phyloP scores from a whole-genome alignment of 2,113 vertebrate genomes.

The Dolichallabes microphthalmus region DNA sequence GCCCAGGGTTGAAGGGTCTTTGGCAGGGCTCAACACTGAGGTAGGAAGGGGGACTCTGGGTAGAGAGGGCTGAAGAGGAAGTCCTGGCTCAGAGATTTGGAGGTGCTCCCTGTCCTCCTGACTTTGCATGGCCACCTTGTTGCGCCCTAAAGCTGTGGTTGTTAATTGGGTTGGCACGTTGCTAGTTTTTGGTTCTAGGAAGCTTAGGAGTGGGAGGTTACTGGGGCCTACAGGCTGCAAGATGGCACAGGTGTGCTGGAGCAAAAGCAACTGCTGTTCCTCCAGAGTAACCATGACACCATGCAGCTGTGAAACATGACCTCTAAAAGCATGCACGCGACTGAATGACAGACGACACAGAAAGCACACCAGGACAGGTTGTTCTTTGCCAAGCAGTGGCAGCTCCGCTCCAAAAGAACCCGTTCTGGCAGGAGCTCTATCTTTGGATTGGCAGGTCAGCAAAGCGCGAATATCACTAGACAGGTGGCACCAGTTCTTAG shows the following conservation, averaged over 20 bases:
- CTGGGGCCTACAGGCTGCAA: slow-evolving; percentile 87
- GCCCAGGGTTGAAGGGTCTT: slow-evolving; percentile 67
- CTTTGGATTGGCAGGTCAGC: slow-evolving; percentile 91
- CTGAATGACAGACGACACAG: slow-evolving; percentile 86
- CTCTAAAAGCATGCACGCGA: slow-evolving; percentile 80
- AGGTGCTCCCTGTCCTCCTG: slow-evolving; percentile 41
- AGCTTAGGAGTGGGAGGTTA: slow-evolving; percentile 86
- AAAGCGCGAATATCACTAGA: slow-evolving; percentile 86
- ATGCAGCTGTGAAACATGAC: slow-evolving; percentile 84
- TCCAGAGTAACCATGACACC: slow-evolving; percentile 82
- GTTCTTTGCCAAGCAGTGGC: slow-evolving; percentile 81
- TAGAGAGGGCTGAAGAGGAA: slow-evolving; percentile 68
- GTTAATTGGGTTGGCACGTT: slow-evolving; percentile 79
- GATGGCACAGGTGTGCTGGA: slow-evolving; percentile 87
- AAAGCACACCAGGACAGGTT: slow-evolving; percentile 90
- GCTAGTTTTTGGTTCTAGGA: slow-evolving; percentile 93
- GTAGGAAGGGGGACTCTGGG: slow-evolving; percentile 73
- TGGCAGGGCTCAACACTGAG: slow-evolving; percentile 83
- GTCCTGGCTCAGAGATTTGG: slow-evolving; percentile 53
- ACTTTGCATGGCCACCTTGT: slow-evolving; percentile 49
- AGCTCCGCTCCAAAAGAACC: slow-evolving; percentile 78
- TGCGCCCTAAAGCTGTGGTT: slow-evolving; percentile 81
- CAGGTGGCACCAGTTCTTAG: slow-evolving; percentile 86
- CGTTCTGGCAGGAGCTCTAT: slow-evolving; percentile 72
- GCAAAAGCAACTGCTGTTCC: slow-evolving; percentile 85